Percentiles rank a stretch among this genome's conserved stretches.
phyloP scores from a whole-genome alignment of 2,888 invertebrate species.

The Catocala nupta region DNA sequence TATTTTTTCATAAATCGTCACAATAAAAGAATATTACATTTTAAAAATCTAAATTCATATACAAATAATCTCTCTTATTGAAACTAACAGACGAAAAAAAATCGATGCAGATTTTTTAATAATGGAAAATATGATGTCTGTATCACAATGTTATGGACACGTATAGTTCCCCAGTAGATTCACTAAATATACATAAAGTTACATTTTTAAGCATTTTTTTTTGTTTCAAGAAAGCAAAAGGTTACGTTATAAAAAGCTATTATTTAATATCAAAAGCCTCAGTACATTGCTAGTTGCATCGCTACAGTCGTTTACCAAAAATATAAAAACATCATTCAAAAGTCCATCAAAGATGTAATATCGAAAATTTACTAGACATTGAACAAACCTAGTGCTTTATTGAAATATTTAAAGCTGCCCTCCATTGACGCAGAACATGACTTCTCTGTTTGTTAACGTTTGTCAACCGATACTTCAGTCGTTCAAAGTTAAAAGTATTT shows the following conservation, averaged over 20 bases:
- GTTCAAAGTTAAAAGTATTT: slow-evolving; percentile 29
- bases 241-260: slow-evolving; percentile 60
- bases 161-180: slow-evolving; percentile 78
- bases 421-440: slow-evolving; percentile 84
- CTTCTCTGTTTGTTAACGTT: slow-evolving; percentile 58
- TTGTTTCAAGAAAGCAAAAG: slow-evolving; percentile 84
- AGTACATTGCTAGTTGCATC: slow-evolving; percentile 39
- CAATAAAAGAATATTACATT: slow-evolving; percentile 79
- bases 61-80: slow-evolving; percentile 85
- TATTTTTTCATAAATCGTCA: slow-evolving; percentile 73
- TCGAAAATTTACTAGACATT: slow-evolving; percentile 42
- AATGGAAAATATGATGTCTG: slow-evolving; percentile 83
- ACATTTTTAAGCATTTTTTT: slow-evolving; percentile 74
- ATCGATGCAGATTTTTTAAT: slow-evolving; percentile 73
- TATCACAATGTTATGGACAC: slow-evolving; percentile 86
- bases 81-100: slow-evolving; percentile 79
- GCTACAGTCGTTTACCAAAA: slow-evolving; percentile 41
- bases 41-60: slow-evolving; percentile 83
- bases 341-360: slow-evolving; percentile 35
- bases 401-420: slow-evolving; percentile 73
- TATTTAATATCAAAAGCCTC: slow-evolving; percentile 49
- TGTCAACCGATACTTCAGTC: slow-evolving; percentile 47
- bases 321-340: slow-evolving; percentile 30
- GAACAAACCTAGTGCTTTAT: slow-evolving; percentile 81
- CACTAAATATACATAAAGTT: slow-evolving; percentile 86